A percentile compares a stretch with the other conserved stretches of the same genome.
Conservation (phyloP, 2,113 vertebrate genomes). For the Cyprinodon variegatus region DNA sequence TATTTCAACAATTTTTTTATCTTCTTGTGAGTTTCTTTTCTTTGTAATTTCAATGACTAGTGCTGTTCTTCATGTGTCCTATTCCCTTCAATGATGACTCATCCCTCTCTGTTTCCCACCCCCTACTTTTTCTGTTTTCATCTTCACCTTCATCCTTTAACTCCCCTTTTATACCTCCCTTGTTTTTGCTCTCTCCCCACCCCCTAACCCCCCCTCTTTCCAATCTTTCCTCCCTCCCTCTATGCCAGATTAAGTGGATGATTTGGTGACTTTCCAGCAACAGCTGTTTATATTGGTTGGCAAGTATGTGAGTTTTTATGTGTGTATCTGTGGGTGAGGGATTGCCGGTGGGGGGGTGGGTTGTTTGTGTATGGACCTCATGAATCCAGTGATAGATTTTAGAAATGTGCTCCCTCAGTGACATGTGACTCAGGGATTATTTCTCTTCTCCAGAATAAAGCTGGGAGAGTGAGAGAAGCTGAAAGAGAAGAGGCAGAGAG, state of each 20-base stretch:
- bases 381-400: constrained; percentile 47
- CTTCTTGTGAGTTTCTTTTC: background rate
- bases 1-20: background rate
- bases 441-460: constrained; percentile 59
- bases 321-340: constrained; percentile 1
- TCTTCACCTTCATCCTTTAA: background rate
- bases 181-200: background rate
- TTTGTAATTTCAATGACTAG: constrained; percentile 2
- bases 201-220: background rate
- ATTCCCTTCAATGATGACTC: constrained; percentile 32
- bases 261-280: constrained; percentile 62
- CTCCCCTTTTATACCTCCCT: background rate
- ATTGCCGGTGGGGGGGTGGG: constrained; percentile 1
- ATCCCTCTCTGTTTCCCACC: constrained; percentile 23
- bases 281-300: constrained; percentile 57
- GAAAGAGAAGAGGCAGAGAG: constrained; percentile 12
- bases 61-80: background rate
- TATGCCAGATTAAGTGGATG: constrained; percentile 56
- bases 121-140: constrained; percentile 3
- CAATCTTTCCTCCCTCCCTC: background rate
- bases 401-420: constrained; percentile 32
- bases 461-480: constrained; percentile 19
- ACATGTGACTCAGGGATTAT: constrained; percentile 68
- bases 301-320: constrained; percentile 6
- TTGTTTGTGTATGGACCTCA: constrained; percentile 7